Base-by-base conservation (phyloP, 1,140 invertebrate species). In the Drosophila sucinea region DNA sequence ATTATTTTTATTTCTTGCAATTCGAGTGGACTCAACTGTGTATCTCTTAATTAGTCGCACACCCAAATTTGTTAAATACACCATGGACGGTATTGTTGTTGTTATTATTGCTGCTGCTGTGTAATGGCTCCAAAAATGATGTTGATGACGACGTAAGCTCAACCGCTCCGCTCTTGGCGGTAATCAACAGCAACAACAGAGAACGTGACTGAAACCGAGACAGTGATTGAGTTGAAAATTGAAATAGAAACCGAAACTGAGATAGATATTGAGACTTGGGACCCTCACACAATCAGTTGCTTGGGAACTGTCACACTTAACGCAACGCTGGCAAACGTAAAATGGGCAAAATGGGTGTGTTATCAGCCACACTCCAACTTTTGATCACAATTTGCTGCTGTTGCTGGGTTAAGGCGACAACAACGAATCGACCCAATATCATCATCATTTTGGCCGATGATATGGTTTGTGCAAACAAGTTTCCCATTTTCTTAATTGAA, bases 401-500 rank as follows among this genome's bases (percentile, higher is more conserved):
- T 57, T 57, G 35, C 35, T 11, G 70, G 69, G 64, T 57, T 65
- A 67, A 67, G 61, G 66, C 84, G 25, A 57, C 58, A 60, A 40
- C 30, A 67, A 79, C 69, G 67, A 77, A 70, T 55, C 73, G 74
- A 30, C 94, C 94, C 1, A 92, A 95, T 90, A 94, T 95, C 57
- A 90, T 95, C 11, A 90, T 95, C 33, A 94, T 95, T 64, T 71
- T 95, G 51, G 94, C 94, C 8, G 94, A 95, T 86, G 94, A 95
- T 89, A 91, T 95, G 93, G 94, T 94, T 82, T 60, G 67, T 77
- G 40, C 41, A 54, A 57, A 72, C 62, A 51, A 67, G 74, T 66
- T 77, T 77, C 7, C 38, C 29, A 1, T 70, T 77, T 72, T 11
- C 35, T 7, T 1, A 17, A 60, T 27, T 44, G 32, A 67, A 74